A percentile compares a stretch with the other conserved stretches of the same genome.
These are phyloP conservation scores for Sphaeridia pumilis DNA, from an alignment of 2,888 invertebrate species.

Conservation along the genomic window DNA sequence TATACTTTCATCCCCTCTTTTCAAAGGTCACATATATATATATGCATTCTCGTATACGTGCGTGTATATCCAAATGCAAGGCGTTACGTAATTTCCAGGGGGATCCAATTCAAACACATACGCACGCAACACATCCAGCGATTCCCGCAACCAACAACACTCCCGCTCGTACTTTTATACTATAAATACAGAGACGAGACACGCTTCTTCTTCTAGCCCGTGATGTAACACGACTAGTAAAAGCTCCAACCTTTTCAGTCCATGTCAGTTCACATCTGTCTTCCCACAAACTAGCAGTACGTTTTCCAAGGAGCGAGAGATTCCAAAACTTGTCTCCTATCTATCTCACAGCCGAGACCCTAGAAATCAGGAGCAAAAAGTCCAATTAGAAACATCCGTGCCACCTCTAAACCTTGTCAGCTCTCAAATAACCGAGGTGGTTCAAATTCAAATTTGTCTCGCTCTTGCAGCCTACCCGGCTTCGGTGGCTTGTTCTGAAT, in stretches of 20 bases:
- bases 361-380: neutral
- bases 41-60: neutral
- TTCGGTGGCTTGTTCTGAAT: no score
- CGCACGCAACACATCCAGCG: no score
- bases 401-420: neutral
- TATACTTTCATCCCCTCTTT: neutral
- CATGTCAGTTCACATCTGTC: conserved; percentile 1
- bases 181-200: neutral
- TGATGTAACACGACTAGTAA: neutral
- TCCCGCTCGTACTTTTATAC: neutral
- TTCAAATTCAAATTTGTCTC: no score
- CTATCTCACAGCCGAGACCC: no score
- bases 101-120: neutral
- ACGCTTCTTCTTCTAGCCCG: neutral
- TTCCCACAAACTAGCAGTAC: neutral
- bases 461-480: no score
- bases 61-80: neutral
- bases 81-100: neutral
- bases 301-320: neutral
- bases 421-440: neutral
- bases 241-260: neutral
- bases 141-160: no score
- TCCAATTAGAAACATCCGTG: neutral
- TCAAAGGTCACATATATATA: neutral
- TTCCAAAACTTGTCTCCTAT: neutral